phyloP scores from a whole-genome alignment of 2,797 vertebrate genomes.

The Pitangus sulphuratus region DNA sequence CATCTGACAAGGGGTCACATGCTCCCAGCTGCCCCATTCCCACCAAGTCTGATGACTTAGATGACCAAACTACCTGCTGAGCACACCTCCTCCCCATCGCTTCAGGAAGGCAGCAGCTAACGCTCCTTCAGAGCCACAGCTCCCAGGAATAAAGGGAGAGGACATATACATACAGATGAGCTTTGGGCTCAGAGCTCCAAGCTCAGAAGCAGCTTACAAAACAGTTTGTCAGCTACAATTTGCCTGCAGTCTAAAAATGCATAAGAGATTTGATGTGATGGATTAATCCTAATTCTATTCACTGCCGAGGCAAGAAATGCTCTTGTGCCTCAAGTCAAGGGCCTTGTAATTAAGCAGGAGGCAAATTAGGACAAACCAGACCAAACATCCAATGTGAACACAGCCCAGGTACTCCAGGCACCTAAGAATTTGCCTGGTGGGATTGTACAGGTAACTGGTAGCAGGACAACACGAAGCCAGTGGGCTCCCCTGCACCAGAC shows the following conservation, averaged over 20 bases:
- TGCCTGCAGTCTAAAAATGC: background rate
- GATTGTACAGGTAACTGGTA: background rate
- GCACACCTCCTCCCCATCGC: rapidly evolving
- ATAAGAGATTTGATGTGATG: rapidly evolving
- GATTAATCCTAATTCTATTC: background rate
- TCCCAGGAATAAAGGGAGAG: background rate
- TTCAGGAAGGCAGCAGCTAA: background rate
- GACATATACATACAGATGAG: background rate
- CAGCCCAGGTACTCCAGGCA: background rate
- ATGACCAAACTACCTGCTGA: background rate
- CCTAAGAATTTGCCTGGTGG: background rate
- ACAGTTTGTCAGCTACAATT: background rate
- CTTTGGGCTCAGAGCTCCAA: background rate
- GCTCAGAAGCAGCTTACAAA: background rate
- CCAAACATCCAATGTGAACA: rapidly evolving
- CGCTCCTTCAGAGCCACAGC: background rate
- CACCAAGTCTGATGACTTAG: rapidly evolving
- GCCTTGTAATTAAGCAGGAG: background rate
- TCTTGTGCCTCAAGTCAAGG: background rate
- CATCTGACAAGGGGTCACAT: background rate
- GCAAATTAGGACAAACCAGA: background rate
- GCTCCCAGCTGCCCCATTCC: background rate
- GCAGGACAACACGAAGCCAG: background rate
- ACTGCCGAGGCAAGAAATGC: background rate
- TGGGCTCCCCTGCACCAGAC: background rate